A percentile compares a stretch with the other conserved stretches of the same genome.
These are phyloP conservation scores for Bhutanitis thaidina DNA, from an alignment of 2,888 invertebrate species.

Conservation along the genomic window DNA sequence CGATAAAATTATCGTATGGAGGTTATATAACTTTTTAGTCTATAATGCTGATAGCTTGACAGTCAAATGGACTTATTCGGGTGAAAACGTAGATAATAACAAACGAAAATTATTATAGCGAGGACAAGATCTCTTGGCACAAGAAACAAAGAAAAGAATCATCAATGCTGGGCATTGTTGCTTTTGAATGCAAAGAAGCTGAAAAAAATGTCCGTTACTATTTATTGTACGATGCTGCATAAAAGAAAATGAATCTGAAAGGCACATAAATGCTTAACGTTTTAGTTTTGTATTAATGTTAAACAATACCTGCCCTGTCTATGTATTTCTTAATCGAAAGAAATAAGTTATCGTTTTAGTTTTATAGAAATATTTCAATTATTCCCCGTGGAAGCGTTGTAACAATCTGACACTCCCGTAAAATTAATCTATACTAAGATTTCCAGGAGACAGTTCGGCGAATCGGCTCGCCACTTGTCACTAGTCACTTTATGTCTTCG, in stretches of 20 bases:
- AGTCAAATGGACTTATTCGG: too few species aligned
- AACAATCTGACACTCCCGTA: too few species aligned
- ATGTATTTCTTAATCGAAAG: too few species aligned
- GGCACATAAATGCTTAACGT: constrained; percentile 3
- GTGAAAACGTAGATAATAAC: background rate
- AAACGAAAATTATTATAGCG: background rate
- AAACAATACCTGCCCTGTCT: background rate
- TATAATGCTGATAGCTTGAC: background rate
- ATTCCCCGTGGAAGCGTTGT: too few species aligned
- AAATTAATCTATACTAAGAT: too few species aligned
- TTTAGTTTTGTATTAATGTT: background rate
- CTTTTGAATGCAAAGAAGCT: constrained; percentile 8
- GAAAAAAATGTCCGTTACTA: constrained; percentile 6
- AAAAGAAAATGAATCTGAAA: constrained; percentile 12
- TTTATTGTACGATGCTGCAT: constrained; percentile 11
- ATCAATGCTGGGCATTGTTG: constrained; percentile 5
- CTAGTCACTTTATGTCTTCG: too few species aligned
- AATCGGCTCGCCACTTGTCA: too few species aligned
- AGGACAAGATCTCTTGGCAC: constrained; percentile 13
- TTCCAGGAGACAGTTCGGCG: too few species aligned
- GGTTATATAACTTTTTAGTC: too few species aligned
- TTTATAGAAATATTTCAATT: too few species aligned
- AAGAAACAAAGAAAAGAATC: constrained; percentile 6
- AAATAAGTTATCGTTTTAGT: too few species aligned
- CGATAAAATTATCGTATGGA: too few species aligned